Evolutionary conservation across 2,113 vertebrate genomes (phyloP).

Genomic region (Lonchura striata): DNA sequence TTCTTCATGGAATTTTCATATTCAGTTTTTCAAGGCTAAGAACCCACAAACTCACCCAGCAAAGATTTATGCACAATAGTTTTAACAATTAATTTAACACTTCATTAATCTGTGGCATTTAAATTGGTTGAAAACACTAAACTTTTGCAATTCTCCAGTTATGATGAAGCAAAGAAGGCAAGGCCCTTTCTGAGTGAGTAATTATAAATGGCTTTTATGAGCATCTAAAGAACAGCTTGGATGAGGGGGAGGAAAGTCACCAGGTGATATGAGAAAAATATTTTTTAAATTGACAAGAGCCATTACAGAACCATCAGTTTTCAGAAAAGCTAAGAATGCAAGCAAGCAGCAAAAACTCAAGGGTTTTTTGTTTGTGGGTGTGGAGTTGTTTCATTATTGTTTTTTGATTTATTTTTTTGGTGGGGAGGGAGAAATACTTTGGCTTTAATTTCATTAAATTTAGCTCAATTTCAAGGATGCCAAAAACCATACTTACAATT

Average conservation of each 20-base stretch:
- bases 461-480: not conserved
- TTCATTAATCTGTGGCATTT: not conserved
- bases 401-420: not conserved
- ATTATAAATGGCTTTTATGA: not conserved
- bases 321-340: not conserved
- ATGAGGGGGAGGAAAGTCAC: not conserved
- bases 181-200: not conserved
- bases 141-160: not conserved
- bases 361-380: fast-evolving
- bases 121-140: not conserved
- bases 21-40: not conserved
- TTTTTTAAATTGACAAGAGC: not conserved
- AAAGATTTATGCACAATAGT: not conserved
- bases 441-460: not conserved
- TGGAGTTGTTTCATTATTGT: not conserved
- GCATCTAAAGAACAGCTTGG: not conserved
- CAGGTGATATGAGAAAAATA: not conserved
- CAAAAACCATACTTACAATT: not conserved
- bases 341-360: not conserved
- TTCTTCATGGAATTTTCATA: not conserved
- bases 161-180: not conserved
- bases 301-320: not conserved
- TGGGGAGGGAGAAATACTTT: not conserved
- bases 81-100: not conserved
- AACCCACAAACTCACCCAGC: not conserved